Conservation (phyloP, 1,140 invertebrate genomes). For the Apis mellifera region Amel_HAv3.1 CM009932.2:554001-554500, state of each 20-base stretch:
- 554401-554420: too few species aligned
- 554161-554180: constrained; percentile 55
- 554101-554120: constrained; percentile 55
- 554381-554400: neutral
- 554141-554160: constrained; percentile 52
- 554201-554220: constrained; percentile 38
- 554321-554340: neutral
- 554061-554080: constrained; percentile 59
- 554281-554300: neutral
- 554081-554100: constrained; percentile 51
- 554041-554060: constrained; percentile 27
- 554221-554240: constrained; percentile 22
- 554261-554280: neutral
- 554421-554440: too few species aligned
- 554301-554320: neutral
- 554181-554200: constrained; percentile 48
- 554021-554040: constrained; percentile 28
- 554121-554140: constrained; percentile 43
- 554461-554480: too few species aligned
- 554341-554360: neutral
- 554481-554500: too few species aligned
- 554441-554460: too few species aligned
- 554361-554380: neutral
- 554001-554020: constrained; percentile 54
- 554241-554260: neutral